A percentile compares a stretch with the other conserved stretches of the same genome.
Evolutionary conservation across 2,888 invertebrate species (phyloP).

Genomic region (Dendrolimus pini): DNA sequence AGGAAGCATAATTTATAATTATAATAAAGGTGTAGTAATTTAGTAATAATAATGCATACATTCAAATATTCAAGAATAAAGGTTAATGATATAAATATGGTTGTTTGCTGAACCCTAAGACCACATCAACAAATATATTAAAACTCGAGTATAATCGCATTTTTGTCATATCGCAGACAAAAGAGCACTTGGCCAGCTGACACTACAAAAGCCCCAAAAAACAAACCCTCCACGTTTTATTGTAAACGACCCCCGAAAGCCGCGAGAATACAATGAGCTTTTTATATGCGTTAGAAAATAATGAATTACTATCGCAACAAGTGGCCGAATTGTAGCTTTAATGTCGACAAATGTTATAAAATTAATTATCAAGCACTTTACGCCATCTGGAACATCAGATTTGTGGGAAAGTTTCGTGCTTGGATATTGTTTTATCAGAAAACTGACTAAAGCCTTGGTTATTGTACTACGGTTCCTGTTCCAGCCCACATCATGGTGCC

Average conservation of each 20-base stretch:
- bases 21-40: too few relatives aligned
- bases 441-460: too few relatives aligned
- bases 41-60: too few relatives aligned
- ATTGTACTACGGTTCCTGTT: too few relatives aligned
- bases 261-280: constrained; percentile 1
- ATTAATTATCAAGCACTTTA: neutral
- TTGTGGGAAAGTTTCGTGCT: constrained; percentile 1
- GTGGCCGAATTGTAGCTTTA: constrained; percentile 14
- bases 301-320: constrained; percentile 13
- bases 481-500: too few relatives aligned
- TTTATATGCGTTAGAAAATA: constrained; percentile 10
- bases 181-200: constrained; percentile 68
- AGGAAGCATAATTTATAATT: too few relatives aligned
- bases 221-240: neutral
- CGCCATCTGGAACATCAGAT: neutral
- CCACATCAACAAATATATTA: constrained; percentile 23
- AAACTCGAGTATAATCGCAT: constrained; percentile 44
- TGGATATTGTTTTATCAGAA: too few relatives aligned
- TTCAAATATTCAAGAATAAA: too few relatives aligned
- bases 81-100: too few relatives aligned
- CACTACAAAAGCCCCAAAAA: constrained; percentile 42
- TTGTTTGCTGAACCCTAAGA: neutral
- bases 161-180: constrained; percentile 42
- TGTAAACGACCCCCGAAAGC: neutral
- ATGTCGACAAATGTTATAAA: neutral